phyloP scores from a whole-genome alignment of 2,113 vertebrate genomes.

The Psephotus haematonotus region DNA sequence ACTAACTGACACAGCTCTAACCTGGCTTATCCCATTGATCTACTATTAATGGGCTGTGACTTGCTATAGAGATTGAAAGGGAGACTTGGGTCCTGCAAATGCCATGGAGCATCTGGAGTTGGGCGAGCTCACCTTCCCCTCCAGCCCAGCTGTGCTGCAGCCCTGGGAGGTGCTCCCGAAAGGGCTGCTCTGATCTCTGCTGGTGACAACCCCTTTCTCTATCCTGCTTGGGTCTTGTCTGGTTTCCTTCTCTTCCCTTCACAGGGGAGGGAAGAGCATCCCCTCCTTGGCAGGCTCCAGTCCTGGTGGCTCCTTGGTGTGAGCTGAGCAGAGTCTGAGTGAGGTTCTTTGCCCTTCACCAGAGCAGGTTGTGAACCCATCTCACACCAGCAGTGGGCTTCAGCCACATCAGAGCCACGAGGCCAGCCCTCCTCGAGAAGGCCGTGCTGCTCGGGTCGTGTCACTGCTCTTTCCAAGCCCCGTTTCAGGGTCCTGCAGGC shows the following conservation, averaged over 20 bases:
- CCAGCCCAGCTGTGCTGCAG: background rate
- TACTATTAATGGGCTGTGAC: background rate
- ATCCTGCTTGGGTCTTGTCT: background rate
- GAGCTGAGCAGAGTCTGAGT: background rate
- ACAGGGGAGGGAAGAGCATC: background rate
- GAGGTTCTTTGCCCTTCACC: background rate
- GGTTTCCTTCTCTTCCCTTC: background rate
- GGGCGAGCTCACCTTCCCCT: accelerated
- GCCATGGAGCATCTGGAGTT: accelerated
- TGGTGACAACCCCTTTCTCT: background rate
- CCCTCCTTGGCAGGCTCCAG: background rate
- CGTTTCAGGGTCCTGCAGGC: background rate
- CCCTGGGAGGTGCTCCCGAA: background rate
- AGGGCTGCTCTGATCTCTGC: background rate
- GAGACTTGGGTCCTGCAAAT: accelerated
- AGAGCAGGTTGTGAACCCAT: background rate
- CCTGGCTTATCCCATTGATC: background rate
- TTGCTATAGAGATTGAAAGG: background rate
- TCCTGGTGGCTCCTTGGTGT: background rate
- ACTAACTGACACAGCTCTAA: background rate
- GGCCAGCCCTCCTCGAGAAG: background rate
- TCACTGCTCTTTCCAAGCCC: background rate
- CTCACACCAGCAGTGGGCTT: background rate
- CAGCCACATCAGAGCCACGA: background rate
- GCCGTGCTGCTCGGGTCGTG: background rate